These are phyloP conservation scores for Synergus gifuensis DNA, from an alignment of 2,888 invertebrate genomes.

Conservation along the genomic window DNA sequence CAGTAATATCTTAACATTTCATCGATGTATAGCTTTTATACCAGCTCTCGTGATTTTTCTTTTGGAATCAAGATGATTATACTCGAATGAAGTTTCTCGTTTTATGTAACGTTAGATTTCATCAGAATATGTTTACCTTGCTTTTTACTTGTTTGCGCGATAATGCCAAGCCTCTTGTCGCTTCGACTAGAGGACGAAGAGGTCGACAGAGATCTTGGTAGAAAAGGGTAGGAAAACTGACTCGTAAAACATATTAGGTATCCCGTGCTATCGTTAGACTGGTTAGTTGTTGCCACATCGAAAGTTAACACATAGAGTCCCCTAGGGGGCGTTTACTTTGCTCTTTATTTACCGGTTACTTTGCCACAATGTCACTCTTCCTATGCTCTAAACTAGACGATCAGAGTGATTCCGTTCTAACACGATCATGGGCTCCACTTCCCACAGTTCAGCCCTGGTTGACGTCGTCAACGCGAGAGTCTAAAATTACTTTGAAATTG, in stretches of 20 bases:
- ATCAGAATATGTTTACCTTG: neutral
- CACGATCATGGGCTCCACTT: neutral
- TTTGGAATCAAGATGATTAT: neutral
- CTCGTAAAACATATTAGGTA: constrained; percentile 1
- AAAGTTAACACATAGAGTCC: neutral
- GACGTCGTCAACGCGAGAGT: neutral
- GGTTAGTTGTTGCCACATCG: neutral
- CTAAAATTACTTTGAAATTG: constrained; percentile 1
- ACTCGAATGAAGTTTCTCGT: neutral
- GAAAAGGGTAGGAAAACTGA: neutral
- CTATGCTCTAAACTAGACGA: neutral
- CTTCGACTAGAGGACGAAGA: neutral
- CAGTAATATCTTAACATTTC: too few relatives aligned
- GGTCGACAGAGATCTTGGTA: neutral
- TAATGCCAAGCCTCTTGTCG: neutral
- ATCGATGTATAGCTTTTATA: too few relatives aligned
- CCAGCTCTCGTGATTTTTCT: too few relatives aligned
- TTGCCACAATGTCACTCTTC: neutral
- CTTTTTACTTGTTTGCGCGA: neutral
- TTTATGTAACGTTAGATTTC: neutral
- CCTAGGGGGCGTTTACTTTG: neutral
- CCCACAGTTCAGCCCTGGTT: neutral
- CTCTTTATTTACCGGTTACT: neutral
- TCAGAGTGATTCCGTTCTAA: neutral
- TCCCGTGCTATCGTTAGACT: neutral